phyloP scores from a whole-genome alignment of 2,888 invertebrate genomes.

The Saturnia pavonia region DNA sequence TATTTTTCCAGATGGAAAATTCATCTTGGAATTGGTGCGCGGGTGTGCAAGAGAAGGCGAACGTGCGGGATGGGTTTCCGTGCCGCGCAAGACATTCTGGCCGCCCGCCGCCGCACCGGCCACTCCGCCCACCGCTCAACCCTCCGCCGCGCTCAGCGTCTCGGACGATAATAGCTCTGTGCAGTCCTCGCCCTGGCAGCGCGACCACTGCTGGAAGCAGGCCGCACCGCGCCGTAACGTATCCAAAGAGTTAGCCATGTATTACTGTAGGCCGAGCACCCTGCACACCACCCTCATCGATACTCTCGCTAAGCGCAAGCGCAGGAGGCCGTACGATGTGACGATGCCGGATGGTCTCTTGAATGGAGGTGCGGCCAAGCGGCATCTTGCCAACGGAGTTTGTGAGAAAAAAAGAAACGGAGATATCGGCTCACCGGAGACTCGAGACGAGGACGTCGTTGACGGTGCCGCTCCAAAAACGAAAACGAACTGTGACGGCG shows the following conservation, averaged over 20 bases:
- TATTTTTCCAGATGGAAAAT: slow-evolving; percentile 89
- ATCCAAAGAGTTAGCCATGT: slow-evolving; percentile 88
- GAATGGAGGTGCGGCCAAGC: slow-evolving; percentile 45
- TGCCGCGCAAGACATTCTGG: slow-evolving; percentile 94
- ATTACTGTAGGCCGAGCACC: slow-evolving; percentile 83
- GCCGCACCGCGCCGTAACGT: slow-evolving; percentile 87
- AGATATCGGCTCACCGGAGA: slow-evolving; percentile 50
- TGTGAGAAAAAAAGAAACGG: slow-evolving; percentile 60
- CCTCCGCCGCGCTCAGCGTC: slow-evolving; percentile 91
- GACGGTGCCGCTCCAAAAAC: slow-evolving; percentile 49
- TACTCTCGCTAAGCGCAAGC: slow-evolving; percentile 76
- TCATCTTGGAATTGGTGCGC: slow-evolving; percentile 90
- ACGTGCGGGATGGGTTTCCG: slow-evolving; percentile 93
- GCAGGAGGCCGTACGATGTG: slow-evolving; percentile 85
- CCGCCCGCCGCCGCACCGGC: slow-evolving; percentile 87
- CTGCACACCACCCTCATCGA: slow-evolving; percentile 69
- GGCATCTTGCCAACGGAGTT: slow-evolving; percentile 52
- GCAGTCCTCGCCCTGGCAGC: slow-evolving; percentile 95
- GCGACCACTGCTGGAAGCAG: slow-evolving; percentile 95
- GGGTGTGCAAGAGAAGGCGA: slow-evolving; percentile 84
- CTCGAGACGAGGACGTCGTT: slow-evolving; percentile 53
- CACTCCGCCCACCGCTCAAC: slow-evolving; percentile 73
- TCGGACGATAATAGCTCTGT: slow-evolving; percentile 95
- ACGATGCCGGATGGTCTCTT: slow-evolving; percentile 44
- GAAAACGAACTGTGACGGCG: slow-evolving; percentile 50